These are phyloP conservation scores for Nicator chloris DNA, from an alignment of 2,113 vertebrate species.

Conservation along the genomic window DNA sequence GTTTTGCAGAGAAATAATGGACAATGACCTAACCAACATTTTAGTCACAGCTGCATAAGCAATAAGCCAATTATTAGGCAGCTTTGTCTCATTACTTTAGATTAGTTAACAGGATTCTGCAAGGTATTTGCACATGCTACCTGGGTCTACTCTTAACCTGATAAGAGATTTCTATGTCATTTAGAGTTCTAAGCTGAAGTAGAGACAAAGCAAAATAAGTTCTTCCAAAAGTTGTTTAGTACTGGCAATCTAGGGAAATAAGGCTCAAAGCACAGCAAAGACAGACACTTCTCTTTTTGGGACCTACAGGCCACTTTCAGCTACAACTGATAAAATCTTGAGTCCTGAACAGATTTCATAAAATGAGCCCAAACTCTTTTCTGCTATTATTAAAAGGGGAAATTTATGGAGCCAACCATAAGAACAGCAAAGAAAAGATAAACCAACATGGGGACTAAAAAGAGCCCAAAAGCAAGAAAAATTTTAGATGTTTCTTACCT, in stretches of 20 bases:
- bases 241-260: neutral
- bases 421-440: neutral
- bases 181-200: neutral
- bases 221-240: neutral
- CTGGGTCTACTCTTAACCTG: neutral
- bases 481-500: neutral
- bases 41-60: neutral
- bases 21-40: neutral
- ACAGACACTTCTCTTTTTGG: neutral
- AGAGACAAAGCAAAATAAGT: neutral
- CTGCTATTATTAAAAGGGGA: neutral
- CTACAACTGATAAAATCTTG: neutral
- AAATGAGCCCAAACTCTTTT: neutral
- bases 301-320: neutral
- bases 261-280: neutral
- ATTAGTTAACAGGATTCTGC: neutral
- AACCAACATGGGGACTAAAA: neutral
- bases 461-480: neutral
- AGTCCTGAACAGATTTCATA: neutral
- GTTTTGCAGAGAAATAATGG: neutral
- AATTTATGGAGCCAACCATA: neutral
- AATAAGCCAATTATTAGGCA: neutral
- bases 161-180: neutral
- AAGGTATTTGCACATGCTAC: neutral
- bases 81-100: neutral